Conservation (phyloP, 1,140 invertebrate genomes). For the Brachionus paranguensis region DNA sequence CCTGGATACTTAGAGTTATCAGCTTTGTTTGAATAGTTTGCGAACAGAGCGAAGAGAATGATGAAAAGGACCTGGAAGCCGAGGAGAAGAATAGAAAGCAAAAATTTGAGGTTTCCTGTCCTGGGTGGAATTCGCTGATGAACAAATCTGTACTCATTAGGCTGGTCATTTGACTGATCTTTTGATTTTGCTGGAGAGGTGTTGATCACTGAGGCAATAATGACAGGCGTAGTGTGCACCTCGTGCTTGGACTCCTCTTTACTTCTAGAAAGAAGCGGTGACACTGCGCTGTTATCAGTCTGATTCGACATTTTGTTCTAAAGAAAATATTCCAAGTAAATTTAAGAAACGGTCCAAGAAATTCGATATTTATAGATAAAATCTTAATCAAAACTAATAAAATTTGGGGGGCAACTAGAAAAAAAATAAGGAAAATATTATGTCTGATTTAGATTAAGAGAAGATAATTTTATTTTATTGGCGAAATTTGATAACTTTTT, state of each 20-base stretch:
- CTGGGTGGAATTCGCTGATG: conserved; percentile 13
- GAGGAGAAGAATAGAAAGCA: neutral
- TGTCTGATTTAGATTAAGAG: conserved; percentile 21
- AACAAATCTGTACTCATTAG: conserved; percentile 20
- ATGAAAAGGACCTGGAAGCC: neutral
- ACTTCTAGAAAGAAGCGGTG: neutral
- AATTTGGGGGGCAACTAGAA: neutral
- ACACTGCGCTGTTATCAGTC: neutral
- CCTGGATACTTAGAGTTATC: neutral
- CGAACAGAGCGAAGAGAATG: neutral
- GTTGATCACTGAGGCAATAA: neutral
- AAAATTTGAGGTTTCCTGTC: neutral
- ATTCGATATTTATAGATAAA: neutral
- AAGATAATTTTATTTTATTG: neutral
- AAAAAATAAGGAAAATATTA: neutral
- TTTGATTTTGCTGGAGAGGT: neutral
- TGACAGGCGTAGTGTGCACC: neutral
- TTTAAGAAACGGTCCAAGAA: neutral
- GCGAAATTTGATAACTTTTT: conserved; percentile 17
- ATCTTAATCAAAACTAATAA: neutral
- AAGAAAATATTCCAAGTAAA: neutral
- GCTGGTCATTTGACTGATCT: neutral
- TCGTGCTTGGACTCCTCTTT: neutral
- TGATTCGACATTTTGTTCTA: neutral
- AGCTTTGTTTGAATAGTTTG: neutral